A percentile compares a stretch with the other conserved stretches of the same genome.
These are phyloP conservation scores for Thunnus maccoyii DNA, from an alignment of 2,113 vertebrate genomes.

Conservation along the genomic window DNA sequence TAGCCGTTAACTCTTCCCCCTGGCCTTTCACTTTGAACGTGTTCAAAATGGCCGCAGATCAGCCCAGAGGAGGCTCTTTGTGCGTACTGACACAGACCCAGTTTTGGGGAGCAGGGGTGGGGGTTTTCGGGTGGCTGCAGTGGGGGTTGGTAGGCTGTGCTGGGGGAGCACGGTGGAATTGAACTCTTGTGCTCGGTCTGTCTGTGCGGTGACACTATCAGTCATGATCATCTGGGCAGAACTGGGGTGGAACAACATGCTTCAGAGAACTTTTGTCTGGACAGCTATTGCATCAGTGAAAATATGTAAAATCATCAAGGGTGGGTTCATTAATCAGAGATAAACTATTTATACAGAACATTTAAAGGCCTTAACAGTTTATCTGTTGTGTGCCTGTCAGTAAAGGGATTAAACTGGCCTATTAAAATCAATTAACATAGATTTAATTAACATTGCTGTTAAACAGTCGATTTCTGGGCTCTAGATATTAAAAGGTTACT, in stretches of 20 bases:
- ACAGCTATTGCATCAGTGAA: constrained; percentile 8
- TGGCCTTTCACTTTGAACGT: background rate
- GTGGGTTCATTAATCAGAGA: background rate
- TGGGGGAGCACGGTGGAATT: constrained; percentile 22
- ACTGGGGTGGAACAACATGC: constrained; percentile 34
- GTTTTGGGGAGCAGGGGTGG: constrained; percentile 24
- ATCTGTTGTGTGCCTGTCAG: no score
- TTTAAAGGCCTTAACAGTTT: background rate
- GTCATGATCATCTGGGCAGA: constrained; percentile 38
- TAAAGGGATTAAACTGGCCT: no score
- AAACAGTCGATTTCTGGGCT: no score
- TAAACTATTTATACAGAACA: background rate
- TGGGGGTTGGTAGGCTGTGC: constrained; percentile 43
- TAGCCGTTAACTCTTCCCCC: background rate
- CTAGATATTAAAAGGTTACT: no score
- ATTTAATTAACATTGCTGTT: no score
- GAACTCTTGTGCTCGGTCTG: constrained; percentile 38
- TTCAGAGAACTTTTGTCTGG: constrained; percentile 5
- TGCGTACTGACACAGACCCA: constrained; percentile 12
- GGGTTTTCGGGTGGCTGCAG: constrained; percentile 46
- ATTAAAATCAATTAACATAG: no score
- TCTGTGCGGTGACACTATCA: constrained; percentile 45
- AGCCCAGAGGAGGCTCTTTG: constrained; percentile 24
- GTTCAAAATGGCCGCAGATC: background rate
- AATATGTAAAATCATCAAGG: background rate